Evolutionary conservation across 2,113 vertebrate species (phyloP).

Genomic region (Euleptes europaea): DNA sequence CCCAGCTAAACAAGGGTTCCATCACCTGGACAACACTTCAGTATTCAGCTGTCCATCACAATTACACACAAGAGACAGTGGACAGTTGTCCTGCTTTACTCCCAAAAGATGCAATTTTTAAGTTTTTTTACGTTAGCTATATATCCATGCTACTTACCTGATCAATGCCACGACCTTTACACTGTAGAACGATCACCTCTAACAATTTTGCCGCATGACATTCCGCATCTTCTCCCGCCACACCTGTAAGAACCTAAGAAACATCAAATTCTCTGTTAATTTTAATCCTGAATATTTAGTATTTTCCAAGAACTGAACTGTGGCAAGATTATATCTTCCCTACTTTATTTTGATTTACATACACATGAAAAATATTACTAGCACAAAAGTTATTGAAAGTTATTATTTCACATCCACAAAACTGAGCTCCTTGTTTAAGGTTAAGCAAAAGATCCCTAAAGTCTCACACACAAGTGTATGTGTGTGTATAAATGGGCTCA

Average conservation of each 20-base stretch:
- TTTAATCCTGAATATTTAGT: not conserved
- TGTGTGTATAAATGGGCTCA: no score
- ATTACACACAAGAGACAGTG: accelerated
- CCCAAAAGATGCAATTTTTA: no score
- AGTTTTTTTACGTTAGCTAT: not conserved
- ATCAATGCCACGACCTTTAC: slow-evolving; percentile 97
- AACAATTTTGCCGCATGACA: slow-evolving; percentile 96
- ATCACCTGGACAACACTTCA: no score
- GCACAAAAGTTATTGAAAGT: not conserved
- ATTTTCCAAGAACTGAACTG: not conserved
- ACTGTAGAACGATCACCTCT: slow-evolving; percentile 96
- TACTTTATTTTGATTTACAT: not conserved
- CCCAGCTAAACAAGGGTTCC: no score
- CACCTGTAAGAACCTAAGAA: slow-evolving; percentile 91
- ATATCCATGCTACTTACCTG: slow-evolving; percentile 80
- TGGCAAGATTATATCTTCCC: not conserved
- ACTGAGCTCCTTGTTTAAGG: not conserved
- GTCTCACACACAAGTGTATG: no score
- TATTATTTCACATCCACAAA: slow-evolving; percentile 1
- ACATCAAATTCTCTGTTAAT: slow-evolving; percentile 6
- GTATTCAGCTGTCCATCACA: no score
- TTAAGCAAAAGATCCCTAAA: not conserved
- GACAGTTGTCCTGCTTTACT: no score
- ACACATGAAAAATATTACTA: not conserved
- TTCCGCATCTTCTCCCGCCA: slow-evolving; percentile 97